Evolutionary conservation across 2,888 invertebrate species (phyloP).

Genomic region (Noctua janthina): DNA sequence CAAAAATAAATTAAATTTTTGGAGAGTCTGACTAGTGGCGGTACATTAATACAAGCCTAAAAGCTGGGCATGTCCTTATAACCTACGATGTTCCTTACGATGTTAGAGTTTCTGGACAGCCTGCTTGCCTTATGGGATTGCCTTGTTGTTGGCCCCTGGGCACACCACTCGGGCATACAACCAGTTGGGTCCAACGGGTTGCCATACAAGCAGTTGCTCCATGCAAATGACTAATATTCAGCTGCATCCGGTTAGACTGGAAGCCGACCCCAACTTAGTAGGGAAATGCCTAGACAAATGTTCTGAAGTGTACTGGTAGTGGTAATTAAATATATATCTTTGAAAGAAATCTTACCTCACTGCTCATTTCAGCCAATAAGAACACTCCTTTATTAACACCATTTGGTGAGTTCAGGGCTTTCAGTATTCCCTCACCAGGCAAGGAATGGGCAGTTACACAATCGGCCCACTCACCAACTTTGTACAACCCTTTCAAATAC

Average conservation of each 20-base stretch:
- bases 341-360: slow-evolving; percentile 84
- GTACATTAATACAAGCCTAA: not conserved
- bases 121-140: no score
- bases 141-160: no score
- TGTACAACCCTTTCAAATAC: slow-evolving; percentile 93
- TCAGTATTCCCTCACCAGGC: slow-evolving; percentile 94
- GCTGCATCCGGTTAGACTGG: no score
- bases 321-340: not conserved
- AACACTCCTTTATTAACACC: slow-evolving; percentile 92
- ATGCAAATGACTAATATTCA: no score
- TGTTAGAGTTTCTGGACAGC: not conserved
- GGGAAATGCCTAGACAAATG: no score
- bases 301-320: not conserved
- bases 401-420: slow-evolving; percentile 89
- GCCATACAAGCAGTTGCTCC: no score
- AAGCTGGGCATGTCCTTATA: not conserved
- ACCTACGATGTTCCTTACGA: not conserved
- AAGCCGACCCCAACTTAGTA: no score
- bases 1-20: slow-evolving; percentile 1
- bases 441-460: slow-evolving; percentile 97
- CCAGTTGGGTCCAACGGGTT: no score
- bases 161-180: no score
- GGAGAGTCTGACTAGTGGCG: not conserved
- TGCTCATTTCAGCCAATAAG: slow-evolving; percentile 97
- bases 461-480: slow-evolving; percentile 97